A percentile compares a stretch with the other conserved stretches of the same genome.
These are phyloP conservation scores for Lamellibrachia satsuma DNA, from an alignment of 2,888 invertebrate species.

Conservation along the genomic window DNA sequence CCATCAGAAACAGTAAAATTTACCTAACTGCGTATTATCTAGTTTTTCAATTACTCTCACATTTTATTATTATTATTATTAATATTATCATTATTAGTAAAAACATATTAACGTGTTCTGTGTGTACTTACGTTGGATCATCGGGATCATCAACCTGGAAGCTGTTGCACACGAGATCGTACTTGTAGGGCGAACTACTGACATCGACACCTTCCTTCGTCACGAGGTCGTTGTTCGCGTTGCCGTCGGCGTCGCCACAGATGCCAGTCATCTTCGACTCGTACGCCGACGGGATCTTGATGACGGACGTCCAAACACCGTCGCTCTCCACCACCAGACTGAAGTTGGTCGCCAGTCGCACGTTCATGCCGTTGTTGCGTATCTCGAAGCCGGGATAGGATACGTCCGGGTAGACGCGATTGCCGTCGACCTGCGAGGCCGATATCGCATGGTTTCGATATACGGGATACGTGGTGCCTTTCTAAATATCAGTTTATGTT, in stretches of 20 bases:
- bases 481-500: no score
- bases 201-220: slow-evolving; percentile 22
- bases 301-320: slow-evolving; percentile 21
- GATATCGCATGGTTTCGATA: not conserved
- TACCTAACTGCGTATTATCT: no score
- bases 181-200: not conserved
- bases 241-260: slow-evolving; percentile 23
- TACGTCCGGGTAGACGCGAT: not conserved
- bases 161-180: not conserved
- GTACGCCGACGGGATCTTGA: slow-evolving; percentile 24
- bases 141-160: slow-evolving; percentile 19
- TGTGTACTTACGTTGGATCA: not conserved
- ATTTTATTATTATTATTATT: no score
- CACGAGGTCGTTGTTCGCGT: slow-evolving; percentile 18
- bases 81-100: no score
- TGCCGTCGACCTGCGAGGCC: not conserved
- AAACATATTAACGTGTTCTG: not conserved
- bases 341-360: slow-evolving; percentile 14
- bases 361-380: slow-evolving; percentile 22
- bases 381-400: slow-evolving; percentile 2
- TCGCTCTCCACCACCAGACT: slow-evolving; percentile 24
- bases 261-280: slow-evolving; percentile 20
- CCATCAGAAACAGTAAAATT: no score
- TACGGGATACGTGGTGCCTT: not conserved
- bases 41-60: no score